Evolutionary conservation across 2,113 vertebrate genomes (phyloP), one percentile per base, ranked within the genome.

Genomic region (Probosciger aterrimus): DNA sequence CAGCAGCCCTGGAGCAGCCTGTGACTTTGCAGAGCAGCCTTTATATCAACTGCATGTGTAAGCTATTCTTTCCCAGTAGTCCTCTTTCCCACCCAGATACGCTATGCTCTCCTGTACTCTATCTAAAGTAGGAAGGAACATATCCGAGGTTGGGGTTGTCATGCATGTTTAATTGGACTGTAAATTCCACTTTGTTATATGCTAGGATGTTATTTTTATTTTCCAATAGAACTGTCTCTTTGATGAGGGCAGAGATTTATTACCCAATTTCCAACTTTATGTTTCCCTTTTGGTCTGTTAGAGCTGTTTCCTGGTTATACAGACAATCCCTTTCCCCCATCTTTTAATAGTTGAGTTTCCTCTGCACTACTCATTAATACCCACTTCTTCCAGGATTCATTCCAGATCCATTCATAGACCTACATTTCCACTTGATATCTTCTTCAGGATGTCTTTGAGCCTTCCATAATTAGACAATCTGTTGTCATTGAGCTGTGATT

Each of bases 181-280:
- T 95, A 96, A 96, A 96, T 95, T 79, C 89, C 63, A 44, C 78
- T 96, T 63, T 64, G 78, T 87, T 93, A 63, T 94, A 75, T 63
- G 82, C 91, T 83, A 83, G 90, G 80, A 60, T 82, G 92, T 91
- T 97, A 86, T 94, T 90, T 97, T 96, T 97, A 95, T 96, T 96
- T 97, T 96, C 95, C 95, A 94, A 89, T 96, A 94, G 96, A 96
- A 87, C 77, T 89, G 86, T 96, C 84, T 96, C 71, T 95, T 90
- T 96, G 92, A 96, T 92, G 93, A 92, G 92, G 91, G 79, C 94
- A 92, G 84, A 94, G 88, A 96, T 97, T 95, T 96, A 93, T 95
- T 65, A 94, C 89, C 93, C 73, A 86, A 94, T 97, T 97, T 94
- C 83, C 91, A 65, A 69, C 71, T 93, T 96, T 92, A 96, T 80